Evolutionary conservation across 2,888 invertebrate genomes (phyloP).

Genomic region (Zootermopsis nevadensis): DNA sequence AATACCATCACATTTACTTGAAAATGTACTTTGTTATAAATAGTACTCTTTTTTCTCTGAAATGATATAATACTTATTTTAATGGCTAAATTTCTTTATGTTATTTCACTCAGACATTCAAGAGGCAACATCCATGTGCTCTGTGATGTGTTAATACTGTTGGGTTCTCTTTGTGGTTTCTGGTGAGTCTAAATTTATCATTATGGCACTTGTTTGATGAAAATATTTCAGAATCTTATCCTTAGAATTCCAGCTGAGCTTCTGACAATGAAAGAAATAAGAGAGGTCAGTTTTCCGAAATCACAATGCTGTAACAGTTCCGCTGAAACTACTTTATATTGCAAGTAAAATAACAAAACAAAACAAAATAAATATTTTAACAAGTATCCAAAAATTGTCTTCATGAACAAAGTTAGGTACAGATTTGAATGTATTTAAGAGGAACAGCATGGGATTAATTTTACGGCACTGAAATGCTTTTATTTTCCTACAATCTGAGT

Average conservation of each 20-base stretch:
- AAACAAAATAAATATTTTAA: too few relatives aligned
- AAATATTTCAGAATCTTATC: not conserved
- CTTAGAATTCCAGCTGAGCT: not conserved
- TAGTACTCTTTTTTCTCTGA: not conserved
- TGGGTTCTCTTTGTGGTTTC: not conserved
- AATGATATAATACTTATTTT: not conserved
- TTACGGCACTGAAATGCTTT: too few relatives aligned
- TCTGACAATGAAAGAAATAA: not conserved
- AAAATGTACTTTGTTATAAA: not conserved
- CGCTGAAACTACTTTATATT: too few relatives aligned
- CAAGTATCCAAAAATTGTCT: too few relatives aligned
- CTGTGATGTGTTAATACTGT: constrained; percentile 28
- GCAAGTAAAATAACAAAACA: too few relatives aligned
- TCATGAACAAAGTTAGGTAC: too few relatives aligned
- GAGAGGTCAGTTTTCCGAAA: not conserved
- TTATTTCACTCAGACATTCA: not conserved
- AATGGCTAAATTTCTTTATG: not conserved
- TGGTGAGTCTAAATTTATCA: not conserved
- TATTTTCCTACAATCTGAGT: too few relatives aligned
- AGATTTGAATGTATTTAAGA: too few relatives aligned
- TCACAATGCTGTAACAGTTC: too few relatives aligned
- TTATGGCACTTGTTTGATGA: constrained; percentile 24
- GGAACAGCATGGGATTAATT: too few relatives aligned
- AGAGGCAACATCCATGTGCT: not conserved
- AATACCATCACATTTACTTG: constrained; percentile 28